Conservation (phyloP, 2,888 invertebrate species). For the Amiota communis region DNA sequence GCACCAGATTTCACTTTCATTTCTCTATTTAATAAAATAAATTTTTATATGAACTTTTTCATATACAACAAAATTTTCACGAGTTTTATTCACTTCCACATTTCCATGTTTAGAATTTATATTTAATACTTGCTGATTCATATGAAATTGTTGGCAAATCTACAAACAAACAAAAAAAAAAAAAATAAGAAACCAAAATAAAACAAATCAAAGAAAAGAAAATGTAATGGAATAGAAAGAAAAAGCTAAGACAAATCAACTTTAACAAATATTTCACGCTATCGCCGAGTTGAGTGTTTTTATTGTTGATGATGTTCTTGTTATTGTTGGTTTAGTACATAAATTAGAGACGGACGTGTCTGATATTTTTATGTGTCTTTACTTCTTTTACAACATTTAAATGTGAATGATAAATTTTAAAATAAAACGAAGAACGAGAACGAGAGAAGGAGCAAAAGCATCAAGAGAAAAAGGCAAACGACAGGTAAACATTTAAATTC, state of each 20-base stretch:
- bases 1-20: too few relatives aligned
- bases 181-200: too few relatives aligned
- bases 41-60: too few relatives aligned
- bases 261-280: conserved; percentile 2
- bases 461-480: neutral
- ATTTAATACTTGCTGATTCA: too few relatives aligned
- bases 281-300: neutral
- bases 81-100: too few relatives aligned
- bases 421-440: neutral
- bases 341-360: conserved; percentile 13
- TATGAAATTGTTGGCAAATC: too few relatives aligned
- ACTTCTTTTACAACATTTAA: conserved; percentile 9
- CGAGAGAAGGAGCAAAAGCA: neutral
- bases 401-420: conserved; percentile 18
- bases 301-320: neutral
- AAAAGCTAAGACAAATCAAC: neutral
- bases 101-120: too few relatives aligned
- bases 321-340: conserved; percentile 7
- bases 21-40: too few relatives aligned
- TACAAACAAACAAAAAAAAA: too few relatives aligned
- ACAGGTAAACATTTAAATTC: neutral
- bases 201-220: too few relatives aligned
- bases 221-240: neutral
- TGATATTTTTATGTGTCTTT: neutral
- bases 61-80: too few relatives aligned